phyloP scores from a whole-genome alignment of 1,140 invertebrate species.

The Melitaea cinxia region DNA sequence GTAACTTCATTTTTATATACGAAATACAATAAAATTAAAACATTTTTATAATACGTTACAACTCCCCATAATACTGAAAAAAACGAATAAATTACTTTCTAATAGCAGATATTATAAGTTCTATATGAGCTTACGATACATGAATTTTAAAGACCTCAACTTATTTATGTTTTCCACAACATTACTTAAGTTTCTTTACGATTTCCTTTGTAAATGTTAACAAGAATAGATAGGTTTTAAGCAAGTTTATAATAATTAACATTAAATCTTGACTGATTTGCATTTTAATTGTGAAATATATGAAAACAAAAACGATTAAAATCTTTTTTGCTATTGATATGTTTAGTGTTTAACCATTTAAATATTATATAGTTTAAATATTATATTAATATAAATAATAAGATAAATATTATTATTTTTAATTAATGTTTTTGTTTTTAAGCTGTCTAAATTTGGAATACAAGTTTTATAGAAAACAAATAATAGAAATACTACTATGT shows the following conservation, averaged over 20 bases:
- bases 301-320: not conserved
- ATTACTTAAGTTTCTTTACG: constrained; percentile 33
- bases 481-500: not conserved
- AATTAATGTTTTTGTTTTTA: too few relatives aligned
- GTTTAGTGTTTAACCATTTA: too few relatives aligned
- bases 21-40: too few relatives aligned
- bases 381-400: too few relatives aligned
- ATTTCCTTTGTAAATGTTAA: constrained; percentile 27
- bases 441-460: too few relatives aligned
- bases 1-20: too few relatives aligned
- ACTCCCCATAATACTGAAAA: not conserved
- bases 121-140: constrained; percentile 15
- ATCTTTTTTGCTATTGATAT: too few relatives aligned
- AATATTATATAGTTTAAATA: too few relatives aligned
- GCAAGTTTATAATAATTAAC: not conserved
- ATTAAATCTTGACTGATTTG: not conserved
- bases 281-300: too few relatives aligned
- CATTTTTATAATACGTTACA: too few relatives aligned
- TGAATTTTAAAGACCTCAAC: constrained; percentile 32
- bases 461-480: not conserved
- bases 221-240: not conserved
- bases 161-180: constrained; percentile 32
- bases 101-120: not conserved
- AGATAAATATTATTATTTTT: too few relatives aligned
- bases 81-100: not conserved